A percentile compares a stretch with the other conserved stretches of the same genome.
phyloP scores from a whole-genome alignment of 2,797 vertebrate species.

The Pseudochirops corinnae region DNA sequence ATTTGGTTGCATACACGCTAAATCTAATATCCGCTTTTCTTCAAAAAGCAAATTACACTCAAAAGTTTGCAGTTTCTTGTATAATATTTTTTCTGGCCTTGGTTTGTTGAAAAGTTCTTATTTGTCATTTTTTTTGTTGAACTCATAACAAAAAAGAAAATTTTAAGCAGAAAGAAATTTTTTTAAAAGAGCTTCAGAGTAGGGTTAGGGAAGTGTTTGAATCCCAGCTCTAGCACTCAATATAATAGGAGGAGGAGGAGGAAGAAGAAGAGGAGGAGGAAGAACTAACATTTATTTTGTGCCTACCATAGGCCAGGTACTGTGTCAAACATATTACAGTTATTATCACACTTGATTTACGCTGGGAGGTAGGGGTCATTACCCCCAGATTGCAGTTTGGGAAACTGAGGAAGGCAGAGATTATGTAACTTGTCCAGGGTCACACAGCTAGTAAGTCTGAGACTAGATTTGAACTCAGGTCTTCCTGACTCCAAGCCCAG shows the following conservation, averaged over 20 bases:
- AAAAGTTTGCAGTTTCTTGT: neutral
- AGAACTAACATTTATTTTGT: neutral
- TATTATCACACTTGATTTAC: neutral
- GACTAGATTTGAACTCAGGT: neutral
- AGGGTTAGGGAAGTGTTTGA: neutral
- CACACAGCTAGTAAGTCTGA: neutral
- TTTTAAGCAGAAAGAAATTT: neutral
- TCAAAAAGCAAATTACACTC: neutral
- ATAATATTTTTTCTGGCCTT: neutral
- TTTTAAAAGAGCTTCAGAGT: neutral
- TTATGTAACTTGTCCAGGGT: neutral
- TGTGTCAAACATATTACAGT: neutral
- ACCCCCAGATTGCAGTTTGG: neutral
- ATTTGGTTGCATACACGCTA: neutral
- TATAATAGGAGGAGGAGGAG: neutral
- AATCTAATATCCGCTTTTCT: neutral
- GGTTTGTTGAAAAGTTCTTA: neutral
- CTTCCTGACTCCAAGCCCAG: neutral
- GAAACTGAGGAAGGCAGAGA: neutral
- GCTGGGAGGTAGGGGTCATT: neutral
- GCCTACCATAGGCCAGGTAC: neutral
- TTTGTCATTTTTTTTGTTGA: neutral
- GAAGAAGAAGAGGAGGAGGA: neutral
- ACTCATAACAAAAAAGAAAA: neutral
- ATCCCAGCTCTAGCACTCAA: neutral